phyloP scores from a whole-genome alignment of 2,888 invertebrate species.

The Lysandra bellargus region DNA sequence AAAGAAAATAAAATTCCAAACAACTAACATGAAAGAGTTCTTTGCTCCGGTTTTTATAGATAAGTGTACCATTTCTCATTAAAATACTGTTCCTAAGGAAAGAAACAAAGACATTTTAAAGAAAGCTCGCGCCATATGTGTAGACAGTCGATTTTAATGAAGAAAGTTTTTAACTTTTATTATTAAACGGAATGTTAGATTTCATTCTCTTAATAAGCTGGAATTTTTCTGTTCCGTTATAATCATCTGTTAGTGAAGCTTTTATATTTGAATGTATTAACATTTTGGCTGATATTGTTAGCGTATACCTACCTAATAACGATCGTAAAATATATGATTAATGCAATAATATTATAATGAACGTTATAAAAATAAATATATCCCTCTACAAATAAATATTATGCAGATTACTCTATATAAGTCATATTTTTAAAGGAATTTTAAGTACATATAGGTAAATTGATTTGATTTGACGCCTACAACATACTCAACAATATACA shows the following conservation, averaged over 20 bases:
- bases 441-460: too few relatives aligned
- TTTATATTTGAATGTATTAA: not conserved
- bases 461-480: too few relatives aligned
- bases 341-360: too few relatives aligned
- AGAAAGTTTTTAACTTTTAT: constrained; percentile 28
- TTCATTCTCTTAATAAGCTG: constrained; percentile 16
- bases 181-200: constrained; percentile 21
- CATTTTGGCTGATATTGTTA: not conserved
- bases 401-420: too few relatives aligned
- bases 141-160: constrained; percentile 26
- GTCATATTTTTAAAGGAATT: too few relatives aligned
- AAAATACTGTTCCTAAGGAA: constrained; percentile 6
- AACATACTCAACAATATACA: too few relatives aligned
- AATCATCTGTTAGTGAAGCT: not conserved
- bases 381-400: too few relatives aligned
- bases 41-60: too few relatives aligned
- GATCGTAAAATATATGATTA: too few relatives aligned
- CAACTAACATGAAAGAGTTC: not conserved
- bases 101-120: constrained; percentile 14
- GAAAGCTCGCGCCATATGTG: constrained; percentile 26
- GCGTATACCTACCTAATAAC: too few relatives aligned
- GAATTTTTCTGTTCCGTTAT: not conserved
- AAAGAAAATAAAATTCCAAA: constrained; percentile 22
- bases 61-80: constrained; percentile 21
- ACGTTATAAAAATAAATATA: too few relatives aligned